Percentiles rank a stretch among this genome's conserved stretches.
Evolutionary conservation across 2,888 invertebrate genomes (phyloP).

Genomic region (Leucophenga montana): DNA sequence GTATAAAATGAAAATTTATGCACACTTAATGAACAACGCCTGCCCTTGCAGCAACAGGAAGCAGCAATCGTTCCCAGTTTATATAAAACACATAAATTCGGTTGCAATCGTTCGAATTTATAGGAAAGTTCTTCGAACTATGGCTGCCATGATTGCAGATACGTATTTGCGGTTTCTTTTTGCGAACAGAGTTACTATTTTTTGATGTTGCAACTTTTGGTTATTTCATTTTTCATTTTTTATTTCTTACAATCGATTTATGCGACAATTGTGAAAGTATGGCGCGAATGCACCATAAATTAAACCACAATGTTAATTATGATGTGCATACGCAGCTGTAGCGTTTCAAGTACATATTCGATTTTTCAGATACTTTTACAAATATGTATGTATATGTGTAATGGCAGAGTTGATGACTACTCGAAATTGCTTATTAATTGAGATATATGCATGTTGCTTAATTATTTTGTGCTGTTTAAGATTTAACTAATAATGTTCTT

Average conservation of each 20-base stretch:
- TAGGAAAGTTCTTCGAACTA: too few species aligned
- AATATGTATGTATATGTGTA: too few species aligned
- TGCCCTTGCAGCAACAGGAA: not conserved
- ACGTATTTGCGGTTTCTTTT: not conserved
- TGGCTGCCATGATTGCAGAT: not conserved
- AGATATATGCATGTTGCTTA: too few species aligned
- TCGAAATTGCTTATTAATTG: too few species aligned
- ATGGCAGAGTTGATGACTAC: too few species aligned
- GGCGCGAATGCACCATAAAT: constrained; percentile 15
- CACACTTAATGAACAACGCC: constrained; percentile 50
- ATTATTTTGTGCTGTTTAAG: too few species aligned
- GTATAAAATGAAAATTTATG: constrained; percentile 55
- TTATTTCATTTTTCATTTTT: too few species aligned
- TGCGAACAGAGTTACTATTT: not conserved
- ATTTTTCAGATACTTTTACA: not conserved
- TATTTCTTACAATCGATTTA: not conserved
- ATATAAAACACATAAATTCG: not conserved
- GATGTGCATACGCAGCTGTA: too few species aligned
- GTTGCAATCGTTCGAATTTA: not conserved
- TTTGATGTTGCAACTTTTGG: not conserved
- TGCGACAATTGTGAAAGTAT: constrained; percentile 15
- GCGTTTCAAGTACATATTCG: not conserved
- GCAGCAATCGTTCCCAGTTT: too few species aligned
- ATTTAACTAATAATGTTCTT: too few species aligned
- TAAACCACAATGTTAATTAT: constrained; percentile 6